Conservation (phyloP, 2,888 invertebrate species). For the Ctenicera cuprea region DNA sequence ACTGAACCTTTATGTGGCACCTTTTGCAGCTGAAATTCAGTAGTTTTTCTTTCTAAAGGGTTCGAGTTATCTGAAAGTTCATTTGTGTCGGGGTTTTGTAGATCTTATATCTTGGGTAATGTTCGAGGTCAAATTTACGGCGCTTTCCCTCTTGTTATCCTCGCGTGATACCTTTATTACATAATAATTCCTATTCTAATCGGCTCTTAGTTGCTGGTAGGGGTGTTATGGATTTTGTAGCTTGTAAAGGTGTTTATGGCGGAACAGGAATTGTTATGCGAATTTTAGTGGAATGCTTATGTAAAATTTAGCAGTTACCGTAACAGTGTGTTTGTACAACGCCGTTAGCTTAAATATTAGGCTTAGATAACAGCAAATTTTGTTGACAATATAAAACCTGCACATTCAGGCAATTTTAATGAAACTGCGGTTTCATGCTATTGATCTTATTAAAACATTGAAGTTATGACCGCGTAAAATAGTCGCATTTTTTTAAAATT, state of each 20-base stretch:
- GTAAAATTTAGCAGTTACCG: conserved; percentile 40
- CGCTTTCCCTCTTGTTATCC: conserved; percentile 37
- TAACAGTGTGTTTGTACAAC: conserved; percentile 34
- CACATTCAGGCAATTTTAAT: conserved; percentile 21
- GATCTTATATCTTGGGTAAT: conserved; percentile 30
- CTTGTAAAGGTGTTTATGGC: conserved; percentile 42
- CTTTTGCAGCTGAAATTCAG: too few species aligned
- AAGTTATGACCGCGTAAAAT: too few species aligned
- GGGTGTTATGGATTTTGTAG: conserved; percentile 38
- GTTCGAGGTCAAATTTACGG: conserved; percentile 25
- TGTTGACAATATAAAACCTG: conserved; percentile 26
- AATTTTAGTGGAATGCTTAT: conserved; percentile 43
- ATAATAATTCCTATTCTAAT: conserved; percentile 43
- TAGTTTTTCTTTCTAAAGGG: too few species aligned
- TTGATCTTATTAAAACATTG: background rate
- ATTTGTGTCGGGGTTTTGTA: conserved; percentile 5
- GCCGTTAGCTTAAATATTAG: conserved; percentile 28
- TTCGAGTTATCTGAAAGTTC: background rate
- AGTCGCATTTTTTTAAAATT: too few species aligned
- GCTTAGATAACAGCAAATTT: conserved; percentile 32
- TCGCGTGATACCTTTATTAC: conserved; percentile 39
- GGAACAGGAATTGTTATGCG: conserved; percentile 39
- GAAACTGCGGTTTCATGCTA: conserved; percentile 36
- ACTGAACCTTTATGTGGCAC: background rate
- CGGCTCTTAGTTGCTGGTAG: conserved; percentile 28